Percentiles rank a stretch among this genome's conserved stretches.
These are phyloP conservation scores for Xyrichtys novacula DNA, from an alignment of 2,797 vertebrate species.

Conservation along the genomic window DNA sequence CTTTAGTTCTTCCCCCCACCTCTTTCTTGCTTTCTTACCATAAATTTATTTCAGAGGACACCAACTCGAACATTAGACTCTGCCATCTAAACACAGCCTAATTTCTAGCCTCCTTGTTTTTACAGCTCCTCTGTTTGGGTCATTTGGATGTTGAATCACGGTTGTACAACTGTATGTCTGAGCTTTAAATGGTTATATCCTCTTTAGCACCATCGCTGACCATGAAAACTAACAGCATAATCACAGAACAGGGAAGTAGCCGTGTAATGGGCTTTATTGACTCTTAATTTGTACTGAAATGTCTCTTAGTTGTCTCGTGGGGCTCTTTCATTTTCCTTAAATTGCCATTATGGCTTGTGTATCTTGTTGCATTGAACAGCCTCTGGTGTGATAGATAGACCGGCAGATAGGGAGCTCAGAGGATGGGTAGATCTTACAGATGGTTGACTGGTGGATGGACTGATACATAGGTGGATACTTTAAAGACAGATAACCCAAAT, in stretches of 20 bases:
- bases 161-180: slow-evolving; percentile 19
- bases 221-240: slow-evolving; percentile 54
- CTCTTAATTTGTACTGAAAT: slow-evolving; percentile 63
- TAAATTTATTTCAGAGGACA: slow-evolving; percentile 43
- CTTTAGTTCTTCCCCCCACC: slow-evolving; percentile 10
- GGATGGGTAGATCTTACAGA: neutral
- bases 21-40: slow-evolving; percentile 24
- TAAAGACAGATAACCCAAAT: neutral
- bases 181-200: slow-evolving; percentile 47
- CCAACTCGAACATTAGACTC: slow-evolving; percentile 31
- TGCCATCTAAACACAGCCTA: slow-evolving; percentile 16
- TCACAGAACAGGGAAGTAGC: slow-evolving; percentile 55
- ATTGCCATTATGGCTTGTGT: slow-evolving; percentile 39
- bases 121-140: slow-evolving; percentile 27
- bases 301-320: slow-evolving; percentile 43
- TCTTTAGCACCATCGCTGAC: slow-evolving; percentile 39
- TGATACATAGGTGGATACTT: neutral
- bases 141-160: slow-evolving; percentile 35
- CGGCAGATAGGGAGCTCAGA: neutral
- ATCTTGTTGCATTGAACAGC: slow-evolving; percentile 15
- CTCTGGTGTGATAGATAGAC: slow-evolving; percentile 22
- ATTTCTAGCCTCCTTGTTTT: slow-evolving; percentile 32
- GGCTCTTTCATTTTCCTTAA: slow-evolving; percentile 54
- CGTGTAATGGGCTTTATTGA: slow-evolving; percentile 58
- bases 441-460: neutral